Conservation (phyloP, 2,888 invertebrate species). For the Fragum fragum region DNA sequence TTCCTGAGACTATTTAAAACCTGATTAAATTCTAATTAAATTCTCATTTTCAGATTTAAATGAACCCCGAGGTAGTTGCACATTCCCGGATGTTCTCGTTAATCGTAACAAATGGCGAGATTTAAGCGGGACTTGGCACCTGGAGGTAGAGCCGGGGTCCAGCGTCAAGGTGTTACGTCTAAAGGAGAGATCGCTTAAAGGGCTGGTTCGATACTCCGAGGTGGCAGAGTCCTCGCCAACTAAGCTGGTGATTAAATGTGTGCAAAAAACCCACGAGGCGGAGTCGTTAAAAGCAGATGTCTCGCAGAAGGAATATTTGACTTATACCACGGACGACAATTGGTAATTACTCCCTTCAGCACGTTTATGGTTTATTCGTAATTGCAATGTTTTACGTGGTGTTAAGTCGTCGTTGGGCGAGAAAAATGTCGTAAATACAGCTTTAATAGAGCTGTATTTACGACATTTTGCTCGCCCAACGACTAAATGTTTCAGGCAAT, state of each 20-base stretch:
- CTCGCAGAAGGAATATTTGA: conserved; percentile 66
- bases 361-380: background rate
- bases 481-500: background rate
- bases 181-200: conserved; percentile 62
- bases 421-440: no score
- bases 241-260: conserved; percentile 74
- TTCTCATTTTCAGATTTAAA: conserved; percentile 58
- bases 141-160: conserved; percentile 73
- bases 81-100: conserved; percentile 78
- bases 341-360: conserved; percentile 67
- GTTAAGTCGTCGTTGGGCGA: no score
- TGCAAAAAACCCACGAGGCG: conserved; percentile 64
- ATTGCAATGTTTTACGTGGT: background rate
- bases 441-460: no score
- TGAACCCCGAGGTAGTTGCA: conserved; percentile 67
- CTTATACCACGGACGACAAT: conserved; percentile 74
- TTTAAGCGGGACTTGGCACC: conserved; percentile 74
- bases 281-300: conserved; percentile 47
- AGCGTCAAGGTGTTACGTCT: conserved; percentile 75
- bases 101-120: conserved; percentile 80
- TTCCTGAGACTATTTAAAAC: background rate
- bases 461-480: no score
- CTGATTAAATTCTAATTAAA: background rate
- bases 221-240: conserved; percentile 60
- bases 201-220: conserved; percentile 21